These are phyloP conservation scores for Lordiphosa mommai DNA, from an alignment of 1,140 invertebrate genomes.

Conservation along the genomic window DNA sequence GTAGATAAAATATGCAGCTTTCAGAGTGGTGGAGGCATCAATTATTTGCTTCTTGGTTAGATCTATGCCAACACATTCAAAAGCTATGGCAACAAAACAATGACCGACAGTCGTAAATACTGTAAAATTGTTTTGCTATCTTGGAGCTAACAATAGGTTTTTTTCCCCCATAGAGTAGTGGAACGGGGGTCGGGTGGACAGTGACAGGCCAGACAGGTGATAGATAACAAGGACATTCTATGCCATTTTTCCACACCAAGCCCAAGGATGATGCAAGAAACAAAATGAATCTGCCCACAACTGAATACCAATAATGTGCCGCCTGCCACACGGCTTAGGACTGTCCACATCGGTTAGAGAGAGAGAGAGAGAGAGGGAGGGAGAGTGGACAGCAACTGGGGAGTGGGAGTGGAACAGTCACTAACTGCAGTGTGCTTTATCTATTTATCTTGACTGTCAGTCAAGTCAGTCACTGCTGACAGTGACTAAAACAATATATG, in stretches of 20 bases:
- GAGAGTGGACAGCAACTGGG: neutral
- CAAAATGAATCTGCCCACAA: conserved; percentile 44
- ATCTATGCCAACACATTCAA: neutral
- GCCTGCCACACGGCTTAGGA: conserved; percentile 37
- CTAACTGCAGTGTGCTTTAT: conserved; percentile 27
- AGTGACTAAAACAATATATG: conserved; percentile 41
- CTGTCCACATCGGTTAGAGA: neutral
- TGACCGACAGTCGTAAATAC: conserved; percentile 30
- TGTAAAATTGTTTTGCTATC: conserved; percentile 47
- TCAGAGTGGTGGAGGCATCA: conserved; percentile 13
- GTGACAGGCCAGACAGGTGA: conserved; percentile 39
- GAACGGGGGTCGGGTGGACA: neutral
- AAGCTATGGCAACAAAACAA: conserved; percentile 21
- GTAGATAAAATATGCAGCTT: too few species aligned
- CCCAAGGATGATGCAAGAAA: conserved; percentile 12
- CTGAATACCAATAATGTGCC: conserved; percentile 49
- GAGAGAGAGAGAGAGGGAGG: neutral
- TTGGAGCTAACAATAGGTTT: neutral
- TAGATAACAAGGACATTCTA: conserved; percentile 48
- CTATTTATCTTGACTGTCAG: conserved; percentile 45
- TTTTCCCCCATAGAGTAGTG: neutral
- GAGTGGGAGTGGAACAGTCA: conserved; percentile 1
- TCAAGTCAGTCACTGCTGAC: conserved; percentile 14
- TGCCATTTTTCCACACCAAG: conserved; percentile 38
- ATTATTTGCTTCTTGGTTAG: conserved; percentile 20